phyloP scores from a whole-genome alignment of 2,797 vertebrate genomes.

The Parambassis ranga region DNA sequence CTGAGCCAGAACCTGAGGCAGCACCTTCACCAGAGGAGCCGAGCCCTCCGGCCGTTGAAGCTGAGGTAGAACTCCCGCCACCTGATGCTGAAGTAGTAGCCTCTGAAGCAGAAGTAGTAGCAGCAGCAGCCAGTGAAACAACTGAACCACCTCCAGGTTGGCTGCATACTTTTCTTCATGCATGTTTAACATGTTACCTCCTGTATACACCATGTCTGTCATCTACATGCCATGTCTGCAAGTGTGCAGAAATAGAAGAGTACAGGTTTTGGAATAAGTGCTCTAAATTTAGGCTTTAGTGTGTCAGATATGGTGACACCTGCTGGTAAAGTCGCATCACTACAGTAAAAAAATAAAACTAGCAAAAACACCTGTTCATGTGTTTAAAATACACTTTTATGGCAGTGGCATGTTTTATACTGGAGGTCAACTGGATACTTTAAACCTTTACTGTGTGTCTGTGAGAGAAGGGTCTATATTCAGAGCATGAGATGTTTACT shows the following conservation, averaged over 20 bases:
- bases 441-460: not conserved
- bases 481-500: not conserved
- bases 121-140: conserved; percentile 31
- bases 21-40: conserved; percentile 18
- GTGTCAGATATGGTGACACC: conserved; percentile 16
- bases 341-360: conserved; percentile 1
- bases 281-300: too few relatives aligned
- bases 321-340: conserved; percentile 1
- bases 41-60: not conserved
- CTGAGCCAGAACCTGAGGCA: conserved; percentile 39
- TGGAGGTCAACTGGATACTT: not conserved
- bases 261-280: too few relatives aligned
- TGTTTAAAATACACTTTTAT: not conserved
- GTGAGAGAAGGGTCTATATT: not conserved
- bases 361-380: not conserved
- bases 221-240: too few relatives aligned
- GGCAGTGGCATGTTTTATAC: conserved; percentile 7
- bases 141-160: conserved; percentile 60
- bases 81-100: not conserved
- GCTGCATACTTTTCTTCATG: conserved; percentile 1
- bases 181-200: conserved; percentile 1
- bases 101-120: conserved; percentile 11
- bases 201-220: conserved; percentile 13
- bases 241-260: too few relatives aligned
- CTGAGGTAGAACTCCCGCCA: not conserved